These are phyloP conservation scores for Lampris incognitus DNA, from an alignment of 2,113 vertebrate species.

Conservation along the genomic window DNA sequence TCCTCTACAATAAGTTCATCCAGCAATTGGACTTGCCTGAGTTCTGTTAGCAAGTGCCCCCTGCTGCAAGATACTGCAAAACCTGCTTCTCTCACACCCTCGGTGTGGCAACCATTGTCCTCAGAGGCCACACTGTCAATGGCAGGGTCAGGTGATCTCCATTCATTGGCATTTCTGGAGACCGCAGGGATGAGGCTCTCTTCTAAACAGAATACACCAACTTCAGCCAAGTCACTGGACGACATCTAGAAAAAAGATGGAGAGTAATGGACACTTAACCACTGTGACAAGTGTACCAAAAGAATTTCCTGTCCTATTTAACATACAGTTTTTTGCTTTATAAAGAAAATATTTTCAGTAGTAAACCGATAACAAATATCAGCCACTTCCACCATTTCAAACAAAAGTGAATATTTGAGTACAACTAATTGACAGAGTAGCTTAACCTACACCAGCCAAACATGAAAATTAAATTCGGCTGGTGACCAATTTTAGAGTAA, in stretches of 20 bases:
- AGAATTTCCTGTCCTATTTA: no score
- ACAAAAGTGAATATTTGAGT: neutral
- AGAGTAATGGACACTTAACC: neutral
- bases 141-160: neutral
- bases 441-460: no score
- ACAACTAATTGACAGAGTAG: neutral
- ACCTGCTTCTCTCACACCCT: neutral
- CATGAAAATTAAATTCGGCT: no score
- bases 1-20: constrained; percentile 76
- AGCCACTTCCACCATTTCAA: neutral
- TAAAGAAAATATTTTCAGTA: no score
- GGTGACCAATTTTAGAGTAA: no score
- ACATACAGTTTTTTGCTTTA: no score
- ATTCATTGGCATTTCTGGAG: neutral
- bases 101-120: no score
- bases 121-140: neutral
- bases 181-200: constrained; percentile 19
- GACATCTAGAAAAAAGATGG: constrained; percentile 59
- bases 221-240: constrained; percentile 62
- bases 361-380: no score
- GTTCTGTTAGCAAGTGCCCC: constrained; percentile 56
- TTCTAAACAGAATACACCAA: constrained; percentile 67
- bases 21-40: constrained; percentile 59
- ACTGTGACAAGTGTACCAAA: neutral
- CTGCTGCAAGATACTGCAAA: neutral